Evolutionary conservation across 2,113 vertebrate genomes (phyloP).

Genomic region (Syrrhaptes paradoxus): DNA sequence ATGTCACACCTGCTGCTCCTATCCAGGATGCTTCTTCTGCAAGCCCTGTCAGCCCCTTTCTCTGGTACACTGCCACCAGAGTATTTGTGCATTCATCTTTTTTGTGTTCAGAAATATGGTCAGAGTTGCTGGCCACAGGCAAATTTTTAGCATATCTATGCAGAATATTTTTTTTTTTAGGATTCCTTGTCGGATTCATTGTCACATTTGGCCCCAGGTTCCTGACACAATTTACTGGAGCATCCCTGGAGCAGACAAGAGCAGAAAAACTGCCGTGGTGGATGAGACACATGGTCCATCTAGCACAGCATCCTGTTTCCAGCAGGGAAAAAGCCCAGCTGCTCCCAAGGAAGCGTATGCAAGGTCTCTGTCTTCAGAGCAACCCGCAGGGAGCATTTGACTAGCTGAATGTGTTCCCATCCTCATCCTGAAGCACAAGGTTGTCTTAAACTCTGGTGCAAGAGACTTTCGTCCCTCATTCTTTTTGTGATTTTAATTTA

Average conservation of each 20-base stretch:
- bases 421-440: neutral
- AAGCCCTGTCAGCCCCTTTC: neutral
- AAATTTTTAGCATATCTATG: neutral
- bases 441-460: neutral
- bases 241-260: neutral
- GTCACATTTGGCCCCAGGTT: neutral
- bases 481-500: neutral
- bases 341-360: neutral
- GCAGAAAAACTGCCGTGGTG: neutral
- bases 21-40: neutral
- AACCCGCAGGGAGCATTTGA: neutral
- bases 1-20: neutral
- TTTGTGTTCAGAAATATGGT: neutral
- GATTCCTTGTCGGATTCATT: neutral
- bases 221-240: neutral
- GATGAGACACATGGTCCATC: neutral
- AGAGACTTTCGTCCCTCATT: neutral
- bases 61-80: neutral
- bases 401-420: neutral
- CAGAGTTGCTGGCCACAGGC: neutral
- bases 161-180: neutral
- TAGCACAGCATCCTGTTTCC: slow-evolving; percentile 1
- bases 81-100: neutral
- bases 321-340: neutral
- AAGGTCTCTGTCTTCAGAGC: neutral